Conservation (phyloP, 2,888 invertebrate species). For the Agrilus biguttatus region DNA sequence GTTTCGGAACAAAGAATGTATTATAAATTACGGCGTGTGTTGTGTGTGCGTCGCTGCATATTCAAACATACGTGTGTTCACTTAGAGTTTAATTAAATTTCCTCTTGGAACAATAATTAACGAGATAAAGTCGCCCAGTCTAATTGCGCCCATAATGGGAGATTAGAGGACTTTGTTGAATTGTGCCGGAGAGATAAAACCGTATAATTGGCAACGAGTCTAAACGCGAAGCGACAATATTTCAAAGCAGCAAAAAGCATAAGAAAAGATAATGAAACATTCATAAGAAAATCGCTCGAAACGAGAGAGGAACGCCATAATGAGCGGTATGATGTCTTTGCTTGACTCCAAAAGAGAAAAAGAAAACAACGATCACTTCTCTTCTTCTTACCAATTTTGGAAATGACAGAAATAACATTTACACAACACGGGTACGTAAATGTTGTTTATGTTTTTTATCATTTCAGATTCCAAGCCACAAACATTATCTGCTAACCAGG, state of each 20-base stretch:
- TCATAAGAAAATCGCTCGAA: slow-evolving; percentile 9
- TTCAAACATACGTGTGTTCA: slow-evolving; percentile 14
- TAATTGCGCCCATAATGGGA: slow-evolving; percentile 17
- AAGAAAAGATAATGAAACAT: slow-evolving; percentile 14
- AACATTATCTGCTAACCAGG: too few relatives aligned
- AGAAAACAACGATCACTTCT: too few relatives aligned
- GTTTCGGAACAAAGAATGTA: too few relatives aligned
- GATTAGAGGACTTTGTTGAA: slow-evolving; percentile 13
- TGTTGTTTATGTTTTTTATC: too few relatives aligned
- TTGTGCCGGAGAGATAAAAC: slow-evolving; percentile 13
- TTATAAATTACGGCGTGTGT: too few relatives aligned
- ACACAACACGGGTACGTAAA: too few relatives aligned
- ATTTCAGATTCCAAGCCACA: too few relatives aligned
- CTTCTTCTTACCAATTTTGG: too few relatives aligned
- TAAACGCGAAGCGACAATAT: slow-evolving; percentile 12
- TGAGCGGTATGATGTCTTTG: too few relatives aligned
- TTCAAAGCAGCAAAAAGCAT: slow-evolving; percentile 12
- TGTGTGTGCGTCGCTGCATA: slow-evolving; percentile 8
- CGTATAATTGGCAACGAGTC: slow-evolving; percentile 13
- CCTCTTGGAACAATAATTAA: slow-evolving; percentile 17
- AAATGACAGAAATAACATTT: too few relatives aligned
- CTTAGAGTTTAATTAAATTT: slow-evolving; percentile 17
- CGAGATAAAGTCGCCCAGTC: slow-evolving; percentile 17
- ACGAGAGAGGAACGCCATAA: too few relatives aligned
- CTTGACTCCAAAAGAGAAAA: too few relatives aligned